Base-by-base conservation (phyloP, 1,140 invertebrate species). In the Tetramorium simillimum region DNA sequence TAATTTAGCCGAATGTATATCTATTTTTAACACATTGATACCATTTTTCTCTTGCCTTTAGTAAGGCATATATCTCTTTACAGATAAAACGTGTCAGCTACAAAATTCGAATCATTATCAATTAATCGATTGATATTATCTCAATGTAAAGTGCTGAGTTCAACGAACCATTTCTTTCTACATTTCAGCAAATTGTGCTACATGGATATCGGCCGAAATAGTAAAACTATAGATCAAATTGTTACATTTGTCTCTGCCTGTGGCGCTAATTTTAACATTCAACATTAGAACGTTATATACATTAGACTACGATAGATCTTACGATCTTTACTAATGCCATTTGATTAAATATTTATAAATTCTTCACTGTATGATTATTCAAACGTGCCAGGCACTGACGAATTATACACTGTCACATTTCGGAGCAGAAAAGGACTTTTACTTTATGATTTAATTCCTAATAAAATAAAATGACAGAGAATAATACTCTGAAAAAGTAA, bases 11-110 rank as follows among this genome's bases (percentile, higher is more conserved):
- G 37, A 73, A 73, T 84, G 21, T 33, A 37, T 46, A 75, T 84
- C 40, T 80, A 84, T 84, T 84, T 84, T 73, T 24, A 82, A 73
- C 51, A 82, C 24, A 49, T 14, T 84, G 40, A 49, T 58, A 82
- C n/a, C n/a, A 65, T 28, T 67, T 60, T 9, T 58, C 14, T 58
- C 53, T 58, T 73, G 51, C 37, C 40, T 33, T 69, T 81, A 81
- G 6, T 28, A 56, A 69, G 43, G 40, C 40, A 73, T 46, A 82
- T 60, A 62, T 73, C 21, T 43, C 14, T 58, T 73, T 60, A 73
- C 53, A 75, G 21, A 73, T 73, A 33, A 37, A 58, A 82, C 12
- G 28, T 82, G 70, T 60, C 24, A 37, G 60, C 56, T 72, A 16
- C 40, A 49, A 73, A 75, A 75, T 75, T 75, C 28, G n/a, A 84